Percentiles rank a stretch among this genome's conserved stretches.
Conservation (phyloP, 2,888 invertebrate species). For the Agriopis marginaria region DNA sequence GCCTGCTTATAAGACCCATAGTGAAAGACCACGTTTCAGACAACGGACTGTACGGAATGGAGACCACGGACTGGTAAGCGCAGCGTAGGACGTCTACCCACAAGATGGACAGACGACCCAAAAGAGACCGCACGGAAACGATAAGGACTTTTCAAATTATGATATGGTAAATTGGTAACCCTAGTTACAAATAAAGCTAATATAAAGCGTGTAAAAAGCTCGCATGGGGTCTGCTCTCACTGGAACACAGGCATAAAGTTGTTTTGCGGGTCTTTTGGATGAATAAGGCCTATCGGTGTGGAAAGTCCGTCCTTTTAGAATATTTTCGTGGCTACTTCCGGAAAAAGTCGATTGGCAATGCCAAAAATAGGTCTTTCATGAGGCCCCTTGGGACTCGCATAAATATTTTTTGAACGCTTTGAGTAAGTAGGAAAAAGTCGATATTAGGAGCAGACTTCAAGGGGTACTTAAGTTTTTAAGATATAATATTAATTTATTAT, state of each 20-base stretch:
- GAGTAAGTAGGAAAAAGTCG: neutral
- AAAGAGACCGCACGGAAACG: no score
- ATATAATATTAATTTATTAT: no score
- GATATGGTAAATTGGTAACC: no score
- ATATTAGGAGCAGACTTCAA: neutral
- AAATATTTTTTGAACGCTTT: conserved; percentile 3
- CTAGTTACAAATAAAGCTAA: neutral
- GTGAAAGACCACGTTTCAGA: no score
- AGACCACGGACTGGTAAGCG: no score
- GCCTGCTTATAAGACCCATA: no score
- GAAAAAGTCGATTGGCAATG: conserved; percentile 3
- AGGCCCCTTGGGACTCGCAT: neutral
- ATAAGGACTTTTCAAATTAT: no score
- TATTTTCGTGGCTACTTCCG: conserved; percentile 18
- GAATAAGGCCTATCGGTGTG: conserved; percentile 15
- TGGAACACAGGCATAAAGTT: neutral
- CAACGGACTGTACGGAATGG: no score
- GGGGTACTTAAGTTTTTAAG: no score
- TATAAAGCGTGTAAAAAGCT: neutral
- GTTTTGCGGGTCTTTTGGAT: conserved; percentile 19
- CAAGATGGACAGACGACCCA: no score
- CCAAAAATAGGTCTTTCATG: conserved; percentile 12
- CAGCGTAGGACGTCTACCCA: no score
- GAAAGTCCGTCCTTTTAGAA: conserved; percentile 16
- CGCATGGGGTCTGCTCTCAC: neutral